phyloP scores from a whole-genome alignment of 2,797 vertebrate species.

The Enteromius unitaeniatus region DNA sequence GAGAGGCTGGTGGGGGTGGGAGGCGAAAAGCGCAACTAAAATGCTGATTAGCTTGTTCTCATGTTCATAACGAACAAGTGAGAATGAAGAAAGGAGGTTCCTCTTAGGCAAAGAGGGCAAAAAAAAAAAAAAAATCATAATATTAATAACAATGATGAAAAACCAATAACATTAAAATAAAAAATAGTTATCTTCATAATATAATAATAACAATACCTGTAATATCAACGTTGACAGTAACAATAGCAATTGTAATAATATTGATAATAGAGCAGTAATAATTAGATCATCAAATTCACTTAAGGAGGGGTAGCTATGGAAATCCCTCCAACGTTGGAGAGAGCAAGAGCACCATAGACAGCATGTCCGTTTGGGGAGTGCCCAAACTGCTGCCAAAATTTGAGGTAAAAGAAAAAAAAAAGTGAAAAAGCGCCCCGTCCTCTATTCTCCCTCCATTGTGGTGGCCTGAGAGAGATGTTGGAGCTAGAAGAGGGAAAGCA shows the following conservation, averaged over 20 bases:
- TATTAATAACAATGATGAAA: slow-evolving; percentile 66
- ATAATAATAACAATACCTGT: slow-evolving; percentile 82
- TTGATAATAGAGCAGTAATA: slow-evolving; percentile 84
- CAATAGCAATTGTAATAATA: slow-evolving; percentile 86
- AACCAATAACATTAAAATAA: slow-evolving; percentile 66
- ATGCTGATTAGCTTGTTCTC: slow-evolving; percentile 50
- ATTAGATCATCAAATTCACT: slow-evolving; percentile 86
- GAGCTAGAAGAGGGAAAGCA: slow-evolving; percentile 69
- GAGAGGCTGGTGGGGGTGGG: slow-evolving; percentile 58
- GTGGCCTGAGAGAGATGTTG: slow-evolving; percentile 64
- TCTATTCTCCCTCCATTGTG: slow-evolving; percentile 66
- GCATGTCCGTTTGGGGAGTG: slow-evolving; percentile 78
- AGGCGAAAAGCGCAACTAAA: slow-evolving; percentile 51
- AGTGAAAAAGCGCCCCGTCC: slow-evolving; percentile 57
- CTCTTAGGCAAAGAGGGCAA: slow-evolving; percentile 53
- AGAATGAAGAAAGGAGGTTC: slow-evolving; percentile 83
- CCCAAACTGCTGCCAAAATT: slow-evolving; percentile 87
- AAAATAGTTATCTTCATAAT: slow-evolving; percentile 67
- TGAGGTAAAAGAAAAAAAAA: slow-evolving; percentile 91
- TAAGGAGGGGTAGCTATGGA: slow-evolving; percentile 84
- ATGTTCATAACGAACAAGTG: slow-evolving; percentile 64
- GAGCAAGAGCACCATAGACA: slow-evolving; percentile 97
- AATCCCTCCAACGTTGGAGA: slow-evolving; percentile 81
- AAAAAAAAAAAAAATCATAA: slow-evolving; percentile 61
- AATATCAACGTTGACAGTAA: slow-evolving; percentile 86